Evolutionary conservation across 2,113 vertebrate species (phyloP), one percentile per base, ranked within the genome.

Genomic region (Phocoena sinus): DNA sequence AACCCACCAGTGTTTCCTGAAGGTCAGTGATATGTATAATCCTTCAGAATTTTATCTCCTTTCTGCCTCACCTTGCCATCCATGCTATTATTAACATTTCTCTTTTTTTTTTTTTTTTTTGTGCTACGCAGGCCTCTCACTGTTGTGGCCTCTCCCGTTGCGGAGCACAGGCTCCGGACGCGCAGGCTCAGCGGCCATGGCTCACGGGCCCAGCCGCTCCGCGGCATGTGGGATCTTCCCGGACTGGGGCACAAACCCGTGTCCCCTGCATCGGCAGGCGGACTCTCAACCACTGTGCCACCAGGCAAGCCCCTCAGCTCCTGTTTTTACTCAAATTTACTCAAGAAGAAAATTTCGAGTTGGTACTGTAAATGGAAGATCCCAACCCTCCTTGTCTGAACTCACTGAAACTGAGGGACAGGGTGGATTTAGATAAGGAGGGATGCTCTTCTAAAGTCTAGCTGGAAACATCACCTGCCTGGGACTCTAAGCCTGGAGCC

Each of bases 1-100:
- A 70, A 81, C 8, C 31, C 36, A 47, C 38, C 28, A 77, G 20
- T 63, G 38, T 53, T 83, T 96, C 47, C 89, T n/a, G 12, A 80
- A 86, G 44, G 31, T 90, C 67, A 28, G 38, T 89, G 63, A 47
- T 89, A 62, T 92, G 21, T 73, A 44, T 38, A 12, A 8, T 31
- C 38, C 26, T 68, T 83, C 67, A 58, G 62, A 87, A 14, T 14
- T 79, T 18, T 63, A 67, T 87, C 91, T 96, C 79, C 71, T 89
- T 88, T 91, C 76, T 85, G 53, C 62, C 62, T 89, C 28, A 18
- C 14, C 47, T 90, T 96, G 71, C 23, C 33, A 21, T 41, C 28
- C 67, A 44, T 82, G 33, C 15, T 90, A 44, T 90, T 91, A 82
- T 95, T 80, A 92, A 92, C n/a, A 83, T 53, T 70, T 93, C 36